phyloP scores from a whole-genome alignment of 2,113 vertebrate species.

The Herpetotheres cachinnans region DNA sequence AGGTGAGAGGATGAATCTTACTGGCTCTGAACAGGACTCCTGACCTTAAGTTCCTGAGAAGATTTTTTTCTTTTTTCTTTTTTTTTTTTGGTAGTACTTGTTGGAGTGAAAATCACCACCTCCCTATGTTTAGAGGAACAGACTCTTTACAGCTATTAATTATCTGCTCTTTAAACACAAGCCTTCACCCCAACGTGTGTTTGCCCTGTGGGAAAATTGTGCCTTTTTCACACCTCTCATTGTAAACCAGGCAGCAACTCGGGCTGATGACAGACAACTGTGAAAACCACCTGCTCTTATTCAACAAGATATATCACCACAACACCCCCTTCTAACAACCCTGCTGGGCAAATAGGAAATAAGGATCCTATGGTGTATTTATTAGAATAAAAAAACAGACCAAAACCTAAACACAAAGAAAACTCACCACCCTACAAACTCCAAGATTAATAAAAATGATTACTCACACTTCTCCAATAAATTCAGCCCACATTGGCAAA shows the following conservation, averaged over 20 bases:
- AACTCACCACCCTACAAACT: neutral
- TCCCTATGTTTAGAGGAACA: neutral
- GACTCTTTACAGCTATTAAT: neutral
- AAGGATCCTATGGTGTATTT: neutral
- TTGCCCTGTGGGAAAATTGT: neutral
- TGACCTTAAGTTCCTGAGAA: neutral
- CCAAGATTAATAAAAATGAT: neutral
- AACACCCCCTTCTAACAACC: neutral
- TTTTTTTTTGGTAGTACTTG: neutral
- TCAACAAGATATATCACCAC: neutral
- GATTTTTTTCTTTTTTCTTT: neutral
- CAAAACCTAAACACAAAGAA: neutral
- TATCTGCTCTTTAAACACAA: neutral
- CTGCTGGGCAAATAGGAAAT: neutral
- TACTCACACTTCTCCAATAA: neutral
- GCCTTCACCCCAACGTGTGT: neutral
- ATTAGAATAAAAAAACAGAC: neutral
- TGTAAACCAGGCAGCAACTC: neutral
- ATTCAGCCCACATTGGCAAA: neutral
- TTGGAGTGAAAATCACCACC: neutral
- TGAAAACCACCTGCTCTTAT: conserved; percentile 9
- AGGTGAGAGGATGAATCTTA: neutral
- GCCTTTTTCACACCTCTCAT: conserved; percentile 22
- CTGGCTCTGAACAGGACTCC: neutral
- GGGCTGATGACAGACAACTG: neutral